A percentile compares a stretch with the other conserved stretches of the same genome.
These are phyloP conservation scores for Enteromius thamalakanensis DNA, from an alignment of 2,797 vertebrate species.

Conservation along the genomic window DNA sequence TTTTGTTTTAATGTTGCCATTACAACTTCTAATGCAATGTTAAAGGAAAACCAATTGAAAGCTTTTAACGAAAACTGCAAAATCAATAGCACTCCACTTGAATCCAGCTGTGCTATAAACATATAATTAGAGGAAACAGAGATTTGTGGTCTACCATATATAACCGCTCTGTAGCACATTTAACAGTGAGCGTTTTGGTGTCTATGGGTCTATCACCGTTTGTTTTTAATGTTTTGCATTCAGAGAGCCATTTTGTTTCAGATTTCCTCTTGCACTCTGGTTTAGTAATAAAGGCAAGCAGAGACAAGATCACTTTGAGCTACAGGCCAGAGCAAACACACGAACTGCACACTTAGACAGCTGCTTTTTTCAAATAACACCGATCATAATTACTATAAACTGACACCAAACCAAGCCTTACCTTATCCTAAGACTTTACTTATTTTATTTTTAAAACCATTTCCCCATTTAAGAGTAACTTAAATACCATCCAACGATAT, in stretches of 20 bases:
- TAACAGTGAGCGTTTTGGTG: background rate
- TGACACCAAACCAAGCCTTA: background rate
- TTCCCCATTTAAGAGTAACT: background rate
- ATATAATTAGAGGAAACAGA: slow-evolving; percentile 29
- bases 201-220: background rate
- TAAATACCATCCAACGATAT: background rate
- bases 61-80: slow-evolving; percentile 31
- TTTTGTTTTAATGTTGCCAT: slow-evolving; percentile 23
- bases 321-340: slow-evolving; percentile 51
- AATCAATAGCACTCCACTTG: slow-evolving; percentile 45
- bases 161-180: background rate
- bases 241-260: slow-evolving; percentile 51
- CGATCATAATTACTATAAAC: slow-evolving; percentile 22
- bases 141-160: slow-evolving; percentile 3
- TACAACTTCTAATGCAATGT: slow-evolving; percentile 29
- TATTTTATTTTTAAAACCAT: background rate
- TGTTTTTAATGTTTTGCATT: slow-evolving; percentile 52
- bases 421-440: background rate
- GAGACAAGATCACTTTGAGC: slow-evolving; percentile 43
- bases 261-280: slow-evolving; percentile 45
- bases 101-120: slow-evolving; percentile 35
- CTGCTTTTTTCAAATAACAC: slow-evolving; percentile 5
- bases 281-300: slow-evolving; percentile 48
- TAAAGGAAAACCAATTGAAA: slow-evolving; percentile 30
- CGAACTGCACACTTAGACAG: slow-evolving; percentile 36